phyloP scores from a whole-genome alignment of 2,888 invertebrate species.

The Lepidochrysops patricia region DNA sequence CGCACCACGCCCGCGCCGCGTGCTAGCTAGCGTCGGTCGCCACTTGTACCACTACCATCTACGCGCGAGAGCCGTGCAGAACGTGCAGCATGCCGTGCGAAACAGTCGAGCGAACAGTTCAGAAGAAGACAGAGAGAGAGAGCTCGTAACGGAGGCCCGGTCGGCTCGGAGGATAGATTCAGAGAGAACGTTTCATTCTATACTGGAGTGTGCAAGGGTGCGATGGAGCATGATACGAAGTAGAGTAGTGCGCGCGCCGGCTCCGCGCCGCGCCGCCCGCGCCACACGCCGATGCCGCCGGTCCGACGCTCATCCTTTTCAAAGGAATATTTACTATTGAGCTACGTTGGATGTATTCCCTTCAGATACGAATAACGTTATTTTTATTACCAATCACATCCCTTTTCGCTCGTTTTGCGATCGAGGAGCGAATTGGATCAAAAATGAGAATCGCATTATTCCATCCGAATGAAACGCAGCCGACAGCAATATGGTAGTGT shows the following conservation, averaged over 20 bases:
- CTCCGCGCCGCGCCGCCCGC: neutral
- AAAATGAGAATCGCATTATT: no score
- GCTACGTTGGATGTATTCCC: no score
- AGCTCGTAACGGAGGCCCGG: neutral
- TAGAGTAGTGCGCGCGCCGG: neutral
- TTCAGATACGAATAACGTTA: no score
- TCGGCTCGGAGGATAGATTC: constrained; percentile 10
- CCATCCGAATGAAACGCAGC: no score
- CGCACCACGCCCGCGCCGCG: constrained; percentile 16
- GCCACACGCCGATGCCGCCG: neutral
- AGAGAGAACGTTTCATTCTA: constrained; percentile 10
- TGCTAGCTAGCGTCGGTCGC: constrained; percentile 34
- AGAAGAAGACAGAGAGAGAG: neutral
- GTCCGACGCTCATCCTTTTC: neutral
- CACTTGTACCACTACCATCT: constrained; percentile 47
- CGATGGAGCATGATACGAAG: constrained; percentile 14
- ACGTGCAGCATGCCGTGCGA: constrained; percentile 24
- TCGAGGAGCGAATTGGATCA: no score
- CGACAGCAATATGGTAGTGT: neutral
- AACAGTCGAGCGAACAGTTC: neutral
- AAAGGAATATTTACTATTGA: neutral
- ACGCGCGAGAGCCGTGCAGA: constrained; percentile 24
- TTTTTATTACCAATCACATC: no score
- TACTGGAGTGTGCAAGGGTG: constrained; percentile 13
- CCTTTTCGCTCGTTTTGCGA: no score